Conservation (phyloP, 2,797 vertebrate species). For the Falco rusticolus region DNA sequence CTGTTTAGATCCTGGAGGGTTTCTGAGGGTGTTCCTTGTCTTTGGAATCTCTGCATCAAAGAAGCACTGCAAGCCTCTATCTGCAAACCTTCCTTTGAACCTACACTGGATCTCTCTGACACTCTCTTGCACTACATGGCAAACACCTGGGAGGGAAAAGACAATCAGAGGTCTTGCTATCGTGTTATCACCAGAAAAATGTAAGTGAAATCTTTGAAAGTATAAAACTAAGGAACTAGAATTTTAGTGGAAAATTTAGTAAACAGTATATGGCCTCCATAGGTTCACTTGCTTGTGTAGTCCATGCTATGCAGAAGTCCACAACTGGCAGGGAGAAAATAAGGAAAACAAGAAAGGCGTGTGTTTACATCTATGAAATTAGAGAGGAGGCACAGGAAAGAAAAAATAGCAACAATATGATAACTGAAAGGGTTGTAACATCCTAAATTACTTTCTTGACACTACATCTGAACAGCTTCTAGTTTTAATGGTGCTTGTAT, state of each 20-base stretch:
- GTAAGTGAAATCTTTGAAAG: not conserved
- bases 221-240: not conserved
- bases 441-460: not conserved
- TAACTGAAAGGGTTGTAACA: not conserved
- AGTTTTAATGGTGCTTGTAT: not conserved
- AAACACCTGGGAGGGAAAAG: not conserved
- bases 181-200: not conserved
- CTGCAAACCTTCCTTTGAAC: not conserved
- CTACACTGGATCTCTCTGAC: not conserved
- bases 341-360: not conserved
- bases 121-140: fast-evolving
- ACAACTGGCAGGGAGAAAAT: not conserved
- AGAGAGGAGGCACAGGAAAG: not conserved
- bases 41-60: slow-evolving; percentile 23
- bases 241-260: not conserved
- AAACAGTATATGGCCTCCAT: not conserved
- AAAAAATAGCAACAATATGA: not conserved
- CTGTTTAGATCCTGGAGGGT: not conserved
- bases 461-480: not conserved
- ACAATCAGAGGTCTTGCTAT: not conserved
- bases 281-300: fast-evolving
- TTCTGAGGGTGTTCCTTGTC: not conserved
- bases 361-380: not conserved
- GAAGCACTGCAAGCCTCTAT: not conserved
- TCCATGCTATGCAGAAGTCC: not conserved